These are phyloP conservation scores for Drosophila bifasciata DNA, from an alignment of 1,140 invertebrate genomes.

Conservation along the genomic window DNA sequence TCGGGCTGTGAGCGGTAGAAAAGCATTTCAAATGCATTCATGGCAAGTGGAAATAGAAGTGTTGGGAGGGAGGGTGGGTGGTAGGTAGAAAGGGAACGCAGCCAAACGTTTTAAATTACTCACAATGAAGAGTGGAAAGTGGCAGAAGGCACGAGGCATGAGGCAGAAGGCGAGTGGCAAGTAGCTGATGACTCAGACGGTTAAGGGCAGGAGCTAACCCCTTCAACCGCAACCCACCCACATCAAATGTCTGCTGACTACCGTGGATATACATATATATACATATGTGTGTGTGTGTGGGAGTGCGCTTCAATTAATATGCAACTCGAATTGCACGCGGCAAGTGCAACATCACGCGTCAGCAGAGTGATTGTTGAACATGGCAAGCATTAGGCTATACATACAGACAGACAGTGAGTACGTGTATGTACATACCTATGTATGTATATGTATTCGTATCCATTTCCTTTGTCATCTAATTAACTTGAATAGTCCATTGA, in stretches of 20 bases:
- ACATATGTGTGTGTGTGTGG: constrained; percentile 24
- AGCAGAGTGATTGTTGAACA: constrained; percentile 4
- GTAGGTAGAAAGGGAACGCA: too few relatives aligned
- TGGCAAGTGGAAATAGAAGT: constrained; percentile 11
- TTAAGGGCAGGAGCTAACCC: neutral
- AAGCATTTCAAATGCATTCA: constrained; percentile 61
- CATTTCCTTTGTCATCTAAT: constrained; percentile 48
- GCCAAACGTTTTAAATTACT: constrained; percentile 58
- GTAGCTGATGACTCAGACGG: constrained; percentile 34
- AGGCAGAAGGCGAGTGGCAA: constrained; percentile 10
- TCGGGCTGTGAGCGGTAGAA: constrained; percentile 31
- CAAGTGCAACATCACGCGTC: constrained; percentile 34
- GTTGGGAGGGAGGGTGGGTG: neutral
- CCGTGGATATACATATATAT: too few relatives aligned
- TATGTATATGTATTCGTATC: constrained; percentile 22
- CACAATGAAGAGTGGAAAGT: constrained; percentile 29
- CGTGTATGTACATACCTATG: constrained; percentile 11
- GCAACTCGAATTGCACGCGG: constrained; percentile 36
- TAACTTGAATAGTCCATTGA: constrained; percentile 51
- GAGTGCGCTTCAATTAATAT: constrained; percentile 66
- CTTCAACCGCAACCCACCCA: neutral
- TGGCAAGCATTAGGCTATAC: neutral
- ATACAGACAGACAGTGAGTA: too few relatives aligned
- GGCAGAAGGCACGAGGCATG: constrained; percentile 1
- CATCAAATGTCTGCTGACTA: neutral